Evolutionary conservation across 2,797 vertebrate genomes (phyloP).

Genomic region (Smutsia gigantea): DNA sequence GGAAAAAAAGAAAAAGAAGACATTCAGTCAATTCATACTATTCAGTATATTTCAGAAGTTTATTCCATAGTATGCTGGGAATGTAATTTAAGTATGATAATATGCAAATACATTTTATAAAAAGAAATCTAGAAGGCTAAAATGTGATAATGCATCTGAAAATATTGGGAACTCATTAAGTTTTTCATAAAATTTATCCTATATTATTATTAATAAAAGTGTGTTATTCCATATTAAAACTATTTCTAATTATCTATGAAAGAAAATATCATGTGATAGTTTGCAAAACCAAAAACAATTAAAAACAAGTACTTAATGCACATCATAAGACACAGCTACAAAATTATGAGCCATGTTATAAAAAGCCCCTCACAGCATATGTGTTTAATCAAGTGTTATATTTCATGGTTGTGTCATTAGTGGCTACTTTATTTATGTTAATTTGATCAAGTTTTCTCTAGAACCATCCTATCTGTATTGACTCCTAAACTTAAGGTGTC

Average conservation of each 20-base stretch:
- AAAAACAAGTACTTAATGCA: not conserved
- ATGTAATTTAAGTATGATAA: not conserved
- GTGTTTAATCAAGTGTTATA: not conserved
- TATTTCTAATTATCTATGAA: not conserved
- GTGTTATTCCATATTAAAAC: not conserved
- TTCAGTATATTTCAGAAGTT: not conserved
- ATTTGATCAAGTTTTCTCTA: not conserved
- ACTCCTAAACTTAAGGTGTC: not conserved
- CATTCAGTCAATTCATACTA: not conserved
- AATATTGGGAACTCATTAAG: not conserved
- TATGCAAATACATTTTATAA: not conserved
- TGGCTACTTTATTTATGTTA: not conserved
- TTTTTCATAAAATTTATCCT: not conserved
- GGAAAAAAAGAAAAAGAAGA: not conserved
- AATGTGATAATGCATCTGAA: not conserved
- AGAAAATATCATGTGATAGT: not conserved
- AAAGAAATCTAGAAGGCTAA: not conserved
- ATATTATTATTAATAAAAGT: not conserved
- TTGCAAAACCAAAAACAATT: not conserved
- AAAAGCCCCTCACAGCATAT: not conserved
- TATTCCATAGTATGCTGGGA: not conserved
- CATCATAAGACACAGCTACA: not conserved
- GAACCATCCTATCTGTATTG: not conserved
- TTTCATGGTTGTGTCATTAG: not conserved
- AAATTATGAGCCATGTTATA: not conserved